Conservation (phyloP, 92 coral and sea anemone genomes). For the Desmophyllum pertusum region DNA sequence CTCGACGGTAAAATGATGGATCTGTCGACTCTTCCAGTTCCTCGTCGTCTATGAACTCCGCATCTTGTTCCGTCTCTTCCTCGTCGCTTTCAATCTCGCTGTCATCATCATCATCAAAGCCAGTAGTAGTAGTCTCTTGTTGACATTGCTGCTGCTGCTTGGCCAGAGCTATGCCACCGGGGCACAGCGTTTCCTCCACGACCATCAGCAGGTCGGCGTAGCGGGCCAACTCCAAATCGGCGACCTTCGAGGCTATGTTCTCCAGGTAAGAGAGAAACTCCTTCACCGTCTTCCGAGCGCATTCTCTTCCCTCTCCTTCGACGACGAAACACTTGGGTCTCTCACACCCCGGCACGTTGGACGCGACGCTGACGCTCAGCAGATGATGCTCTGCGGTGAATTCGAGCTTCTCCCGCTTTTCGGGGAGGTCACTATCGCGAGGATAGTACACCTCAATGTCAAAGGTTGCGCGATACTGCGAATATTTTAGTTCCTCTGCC, state of each 20-base stretch:
- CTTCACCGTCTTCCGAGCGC: neutral
- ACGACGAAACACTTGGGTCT: constrained; percentile 27
- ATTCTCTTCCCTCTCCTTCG: too few relatives aligned
- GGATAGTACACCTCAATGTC: constrained; percentile 19
- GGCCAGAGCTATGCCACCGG: too few relatives aligned
- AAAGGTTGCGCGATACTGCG: constrained; percentile 5
- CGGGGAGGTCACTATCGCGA: neutral
- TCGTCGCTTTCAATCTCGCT: neutral
- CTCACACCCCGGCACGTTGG: constrained; percentile 29
- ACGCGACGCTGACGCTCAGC: constrained; percentile 14
- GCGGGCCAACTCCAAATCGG: neutral
- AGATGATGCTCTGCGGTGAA: neutral
- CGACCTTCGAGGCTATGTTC: neutral
- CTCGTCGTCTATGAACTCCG: constrained; percentile 7
- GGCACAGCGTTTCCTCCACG: too few relatives aligned
- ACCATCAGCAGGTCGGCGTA: neutral
- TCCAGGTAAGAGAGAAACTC: constrained; percentile 3
- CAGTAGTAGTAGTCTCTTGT: too few relatives aligned
- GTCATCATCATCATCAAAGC: too few relatives aligned
- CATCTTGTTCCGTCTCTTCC: constrained; percentile 17
- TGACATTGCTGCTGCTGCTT: too few relatives aligned
- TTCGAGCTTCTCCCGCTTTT: too few relatives aligned
- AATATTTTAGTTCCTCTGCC: neutral
- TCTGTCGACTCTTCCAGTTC: neutral
- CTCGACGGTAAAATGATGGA: neutral